These are phyloP conservation scores for Lophotis ruficrista DNA, from an alignment of 2,113 vertebrate genomes.

Conservation along the genomic window DNA sequence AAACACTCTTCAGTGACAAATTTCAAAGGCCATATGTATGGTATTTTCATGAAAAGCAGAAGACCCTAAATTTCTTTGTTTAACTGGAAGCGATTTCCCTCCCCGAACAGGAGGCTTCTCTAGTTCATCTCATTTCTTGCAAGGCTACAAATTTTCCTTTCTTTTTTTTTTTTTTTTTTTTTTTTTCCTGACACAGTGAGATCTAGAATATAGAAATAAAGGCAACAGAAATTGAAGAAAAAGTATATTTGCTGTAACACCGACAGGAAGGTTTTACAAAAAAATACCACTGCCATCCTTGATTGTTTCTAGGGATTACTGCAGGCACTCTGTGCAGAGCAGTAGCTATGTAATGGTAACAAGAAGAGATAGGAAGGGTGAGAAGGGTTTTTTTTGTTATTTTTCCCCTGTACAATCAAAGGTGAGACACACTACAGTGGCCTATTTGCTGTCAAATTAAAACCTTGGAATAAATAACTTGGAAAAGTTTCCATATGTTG, in stretches of 20 bases:
- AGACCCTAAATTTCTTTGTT: slow-evolving; percentile 80
- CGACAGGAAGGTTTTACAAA: slow-evolving; percentile 33
- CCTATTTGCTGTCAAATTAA: background rate
- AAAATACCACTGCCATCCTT: background rate
- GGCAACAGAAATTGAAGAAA: background rate
- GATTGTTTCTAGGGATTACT: slow-evolving; percentile 20
- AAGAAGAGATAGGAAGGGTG: background rate
- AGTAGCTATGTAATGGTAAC: background rate
- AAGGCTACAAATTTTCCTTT: slow-evolving; percentile 27
- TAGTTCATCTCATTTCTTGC: slow-evolving; percentile 63
- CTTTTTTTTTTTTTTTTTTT: slow-evolving; percentile 10
- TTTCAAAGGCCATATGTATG: slow-evolving; percentile 83
- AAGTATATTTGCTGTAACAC: background rate
- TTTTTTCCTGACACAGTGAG: background rate
- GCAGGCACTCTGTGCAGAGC: background rate
- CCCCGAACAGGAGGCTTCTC: slow-evolving; percentile 40
- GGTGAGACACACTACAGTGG: background rate
- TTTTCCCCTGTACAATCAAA: background rate
- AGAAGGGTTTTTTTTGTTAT: background rate
- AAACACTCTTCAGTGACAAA: slow-evolving; percentile 80
- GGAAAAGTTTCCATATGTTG: background rate
- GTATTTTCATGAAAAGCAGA: slow-evolving; percentile 77
- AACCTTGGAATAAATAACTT: background rate
- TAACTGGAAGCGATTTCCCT: slow-evolving; percentile 74
- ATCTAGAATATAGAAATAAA: slow-evolving; percentile 23